Evolutionary conservation across 2,113 vertebrate genomes (phyloP), one percentile per base, ranked within the genome.

Genomic region (Cynocephalus volans): DNA sequence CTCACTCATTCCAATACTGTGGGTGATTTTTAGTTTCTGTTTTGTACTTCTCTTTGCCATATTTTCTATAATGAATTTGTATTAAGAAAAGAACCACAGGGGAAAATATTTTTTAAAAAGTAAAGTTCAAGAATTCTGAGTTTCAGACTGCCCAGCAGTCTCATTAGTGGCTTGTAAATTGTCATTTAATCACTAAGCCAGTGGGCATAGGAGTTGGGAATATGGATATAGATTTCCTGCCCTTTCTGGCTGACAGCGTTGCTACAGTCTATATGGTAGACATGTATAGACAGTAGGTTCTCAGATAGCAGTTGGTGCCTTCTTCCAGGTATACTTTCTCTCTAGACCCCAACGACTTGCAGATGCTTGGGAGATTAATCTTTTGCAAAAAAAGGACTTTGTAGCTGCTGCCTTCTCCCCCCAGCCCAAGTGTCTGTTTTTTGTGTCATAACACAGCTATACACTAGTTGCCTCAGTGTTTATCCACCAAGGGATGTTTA

Each of bases 101-200:
- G n/a, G 5, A 75, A 50, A 45, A 50, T 70, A 87, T 72, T 94
- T 94, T 81, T 88, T 60, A 18, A 88, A 84, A 70, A 62, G 26
- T 41, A 67, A 31, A 76, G 19, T 69, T 77, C 18, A 21, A 70
- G 79, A 90, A 81, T 94, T 73, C 54, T 28, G n/a, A 82, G 28
- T 82, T 89, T n/a, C 28, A 82, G 56, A 89, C 52, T 23, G 41
- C 11, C 67, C 26, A 33, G 45, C 13, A 26, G 56, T 73, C n/a
- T 82, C 85, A 33, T 72, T 81, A 56, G 19, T 64, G 28, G 56
- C 48, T 52, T 64, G 45, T 64, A 62, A 54, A n/a, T 5, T 54
- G 76, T 72, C 65, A 54, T 4, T 81, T 45, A 48, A 58, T 83
- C 60, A 50, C 60, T 67, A 84, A 52, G 19, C 31, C 36, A 31